phyloP scores from a whole-genome alignment of 2,797 vertebrate genomes.

The Lacerta agilis region DNA sequence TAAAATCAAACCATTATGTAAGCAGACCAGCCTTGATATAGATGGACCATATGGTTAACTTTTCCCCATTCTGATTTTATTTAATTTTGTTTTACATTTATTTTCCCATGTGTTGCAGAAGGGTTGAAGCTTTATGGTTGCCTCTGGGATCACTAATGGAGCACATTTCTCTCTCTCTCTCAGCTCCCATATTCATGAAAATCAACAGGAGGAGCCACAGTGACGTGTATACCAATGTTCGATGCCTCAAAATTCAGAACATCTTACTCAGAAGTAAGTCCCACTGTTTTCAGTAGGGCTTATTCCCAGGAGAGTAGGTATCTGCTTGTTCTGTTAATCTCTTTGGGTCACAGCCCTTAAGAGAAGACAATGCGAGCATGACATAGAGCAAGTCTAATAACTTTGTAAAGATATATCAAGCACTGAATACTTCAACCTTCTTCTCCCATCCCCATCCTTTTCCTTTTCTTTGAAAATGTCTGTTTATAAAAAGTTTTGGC shows the following conservation, averaged over 20 bases:
- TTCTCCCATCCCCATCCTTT: constrained; percentile 27
- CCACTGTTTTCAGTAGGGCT: not conserved
- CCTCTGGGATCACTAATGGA: constrained; percentile 52
- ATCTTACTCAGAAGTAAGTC: not conserved
- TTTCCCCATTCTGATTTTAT: not conserved
- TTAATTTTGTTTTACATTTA: not conserved
- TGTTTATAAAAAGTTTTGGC: constrained; percentile 42
- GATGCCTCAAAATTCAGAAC: not conserved
- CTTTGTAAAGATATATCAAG: constrained; percentile 58
- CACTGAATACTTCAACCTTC: constrained; percentile 42
- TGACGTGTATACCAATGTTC: constrained; percentile 28
- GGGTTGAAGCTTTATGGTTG: not conserved
- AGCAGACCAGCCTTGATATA: not conserved
- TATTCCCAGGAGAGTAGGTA: not conserved
- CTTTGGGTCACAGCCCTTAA: constrained; percentile 10
- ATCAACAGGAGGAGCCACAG: constrained; percentile 10
- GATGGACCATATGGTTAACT: not conserved
- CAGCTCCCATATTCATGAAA: not conserved
- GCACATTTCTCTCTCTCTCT: not conserved
- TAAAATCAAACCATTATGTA: not conserved
- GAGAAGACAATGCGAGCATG: constrained; percentile 53
- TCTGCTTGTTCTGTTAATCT: not conserved
- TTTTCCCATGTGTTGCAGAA: not conserved
- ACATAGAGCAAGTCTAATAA: constrained; percentile 61
- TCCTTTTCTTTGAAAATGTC: constrained; percentile 55